Base-by-base conservation (phyloP, 2,797 vertebrate genomes). In the Bovichtus diacanthus region DNA sequence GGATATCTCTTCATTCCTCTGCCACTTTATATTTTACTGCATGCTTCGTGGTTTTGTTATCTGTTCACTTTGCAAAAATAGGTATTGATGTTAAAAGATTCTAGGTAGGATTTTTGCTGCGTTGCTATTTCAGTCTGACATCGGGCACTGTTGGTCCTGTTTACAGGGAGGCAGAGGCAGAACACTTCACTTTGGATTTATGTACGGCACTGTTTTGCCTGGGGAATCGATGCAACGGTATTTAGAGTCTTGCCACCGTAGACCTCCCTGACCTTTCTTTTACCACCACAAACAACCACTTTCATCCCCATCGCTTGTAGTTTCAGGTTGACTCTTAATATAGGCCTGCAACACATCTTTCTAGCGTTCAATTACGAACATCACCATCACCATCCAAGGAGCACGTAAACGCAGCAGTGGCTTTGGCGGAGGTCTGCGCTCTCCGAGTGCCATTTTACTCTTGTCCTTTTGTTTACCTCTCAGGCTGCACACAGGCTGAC, bases 101-200 rank as follows among this genome's bases (percentile, higher is more conserved):
- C 34, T 38, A 4, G n/a, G 61, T 36, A 12, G 21, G 16, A 23
- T 64, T 49, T 66, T 41, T 58, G 44, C 27, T 63, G 58, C 11
- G 60, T 53, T 61, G 18, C 6, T 59, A 44, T 80, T 54, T 81
- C 29, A 21, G 36, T 71, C 34, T 75, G 63, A 70, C 49, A 43
- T 18, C 2, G 4, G 4, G 38, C 19, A 18, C 23, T 2, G 27
- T 23, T 50, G 21, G 15, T 63, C 19, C 6, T 53, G 38, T 61
- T 74, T 44, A 31, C 27, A 18, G 39, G 15, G 58, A 80, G 56
- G 59, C 54, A 75, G 34, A 65, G 25, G 10, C 56, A 78, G 59
- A 80, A 59, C 31, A 55, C 19, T 58, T 80, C 39, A 61, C 51
- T 80, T 49, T 76, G 27, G 62, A 72, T 74, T 29, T 16, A 58